Percentiles rank a stretch among this genome's conserved stretches.
These are phyloP conservation scores for Drosophila mauritiana DNA, from an alignment of 1,140 invertebrate genomes.

Conservation along the genomic window DNA sequence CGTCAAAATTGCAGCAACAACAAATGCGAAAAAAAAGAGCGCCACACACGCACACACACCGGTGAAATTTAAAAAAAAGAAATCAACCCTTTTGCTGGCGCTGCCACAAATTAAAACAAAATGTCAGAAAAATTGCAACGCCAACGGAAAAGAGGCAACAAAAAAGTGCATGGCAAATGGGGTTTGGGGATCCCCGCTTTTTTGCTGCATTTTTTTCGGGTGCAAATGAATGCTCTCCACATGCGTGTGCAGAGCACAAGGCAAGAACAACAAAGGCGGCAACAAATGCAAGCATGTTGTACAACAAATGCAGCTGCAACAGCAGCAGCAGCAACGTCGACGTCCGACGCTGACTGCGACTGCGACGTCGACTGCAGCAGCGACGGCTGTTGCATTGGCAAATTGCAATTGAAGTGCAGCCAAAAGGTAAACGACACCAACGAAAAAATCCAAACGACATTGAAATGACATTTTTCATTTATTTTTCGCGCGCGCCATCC, in stretches of 20 bases:
- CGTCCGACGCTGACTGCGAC: not conserved
- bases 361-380: conserved; percentile 19
- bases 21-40: conserved; percentile 23
- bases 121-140: conserved; percentile 77
- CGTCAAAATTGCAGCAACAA: conserved; percentile 70
- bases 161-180: conserved; percentile 32
- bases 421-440: conserved; percentile 83
- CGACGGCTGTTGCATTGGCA: conserved; percentile 64
- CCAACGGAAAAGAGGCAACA: conserved; percentile 52
- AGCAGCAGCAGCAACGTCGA: conserved; percentile 20
- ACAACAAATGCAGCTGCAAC: conserved; percentile 38
- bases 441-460: conserved; percentile 76
- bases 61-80: conserved; percentile 40
- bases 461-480: conserved; percentile 83
- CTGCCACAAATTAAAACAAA: conserved; percentile 83
- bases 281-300: conserved; percentile 54
- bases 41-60: conserved; percentile 35
- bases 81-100: conserved; percentile 71
- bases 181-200: conserved; percentile 34
- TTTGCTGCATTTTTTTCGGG: conserved; percentile 39
- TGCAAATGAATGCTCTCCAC: conserved; percentile 75
- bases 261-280: conserved; percentile 38
- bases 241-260: conserved; percentile 63
- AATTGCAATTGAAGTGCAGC: conserved; percentile 82
- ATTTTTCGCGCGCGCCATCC: conserved; percentile 44